These are phyloP conservation scores for Ceratitis capitata DNA, from an alignment of 1,140 invertebrate species.

Conservation along the genomic window DNA sequence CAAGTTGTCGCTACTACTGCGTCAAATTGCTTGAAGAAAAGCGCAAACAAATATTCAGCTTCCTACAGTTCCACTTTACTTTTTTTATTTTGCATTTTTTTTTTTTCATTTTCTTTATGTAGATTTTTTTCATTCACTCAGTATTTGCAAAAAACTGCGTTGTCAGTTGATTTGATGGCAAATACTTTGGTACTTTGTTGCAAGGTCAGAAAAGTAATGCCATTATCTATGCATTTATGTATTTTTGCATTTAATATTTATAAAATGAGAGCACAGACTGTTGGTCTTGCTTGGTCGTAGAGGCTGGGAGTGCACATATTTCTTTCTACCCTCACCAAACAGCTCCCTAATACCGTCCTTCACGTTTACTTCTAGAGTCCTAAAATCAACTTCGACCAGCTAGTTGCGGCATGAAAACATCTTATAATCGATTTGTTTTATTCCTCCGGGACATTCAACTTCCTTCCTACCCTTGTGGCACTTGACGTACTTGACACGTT, in stretches of 20 bases:
- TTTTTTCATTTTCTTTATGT: too few species aligned
- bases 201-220: not conserved
- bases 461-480: not conserved
- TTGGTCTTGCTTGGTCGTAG: not conserved
- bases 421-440: too few species aligned
- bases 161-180: not conserved
- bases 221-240: not conserved
- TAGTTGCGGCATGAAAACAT: too few species aligned
- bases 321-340: too few species aligned
- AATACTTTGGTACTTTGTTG: not conserved
- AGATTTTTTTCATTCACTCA: not conserved
- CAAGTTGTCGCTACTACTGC: not conserved
- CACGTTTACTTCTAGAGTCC: not conserved
- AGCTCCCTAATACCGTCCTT: not conserved
- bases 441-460: too few species aligned
- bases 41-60: too few species aligned
- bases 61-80: too few species aligned
- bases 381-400: not conserved
- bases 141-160: not conserved
- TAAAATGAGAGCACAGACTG: not conserved
- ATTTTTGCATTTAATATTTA: not conserved
- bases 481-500: not conserved
- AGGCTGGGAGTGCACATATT: not conserved
- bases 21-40: not conserved
- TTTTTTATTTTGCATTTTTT: too few species aligned